Evolutionary conservation across 64 coral and sea anemone species (phyloP), one percentile per base, ranked within the genome.

Genomic region (Hydrozoanthus tunicans): DNA sequence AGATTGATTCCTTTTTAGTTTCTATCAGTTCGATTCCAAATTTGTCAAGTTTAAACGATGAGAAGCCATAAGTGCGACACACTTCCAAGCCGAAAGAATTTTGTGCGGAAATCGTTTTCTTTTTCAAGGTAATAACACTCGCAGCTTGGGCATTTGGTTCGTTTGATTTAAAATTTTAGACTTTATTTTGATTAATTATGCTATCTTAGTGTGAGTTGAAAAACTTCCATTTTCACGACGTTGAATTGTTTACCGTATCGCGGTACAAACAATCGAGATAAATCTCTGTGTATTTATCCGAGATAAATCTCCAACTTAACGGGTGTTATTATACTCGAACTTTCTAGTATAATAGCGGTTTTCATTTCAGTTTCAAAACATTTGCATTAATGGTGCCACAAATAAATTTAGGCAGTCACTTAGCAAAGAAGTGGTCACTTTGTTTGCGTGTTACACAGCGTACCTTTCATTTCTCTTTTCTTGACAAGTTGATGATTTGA

Each of bases 331-430:
- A 79, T 91, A 67, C 76, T 56, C 73, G 66, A 94, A 82, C 84
- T 81, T 82, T 94, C 75, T 53, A 59, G 65, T 70, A 63, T 84
- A 91, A 94, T 85, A 76, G 90, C 83, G 67, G 79, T 94, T 78
- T 90, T 91, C 79, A 90, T 94, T 90, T 94, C 58, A 91, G 53
- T 85, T 93, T 90, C 32, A 43, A 93, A 90, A 82, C 92, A 93
- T 93, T 93, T 93, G 79, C 92, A 90, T 90, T 85, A 94, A 94
- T 94, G 80, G 85, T 94, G 82, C 83, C 90, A 74, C 70, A 77
- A 81, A 83, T 90, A 94, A 81, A 84, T 93, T 93, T 70, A 79
- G 69, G 53, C 79, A 94, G 88, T 76, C 89, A 94, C 71, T 84
- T 90, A 81, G 61, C 77, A 63, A 90, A 84, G 79, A 78, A 84